These are phyloP conservation scores for Lithophane leautieri DNA, from an alignment of 2,888 invertebrate species.

Conservation along the genomic window DNA sequence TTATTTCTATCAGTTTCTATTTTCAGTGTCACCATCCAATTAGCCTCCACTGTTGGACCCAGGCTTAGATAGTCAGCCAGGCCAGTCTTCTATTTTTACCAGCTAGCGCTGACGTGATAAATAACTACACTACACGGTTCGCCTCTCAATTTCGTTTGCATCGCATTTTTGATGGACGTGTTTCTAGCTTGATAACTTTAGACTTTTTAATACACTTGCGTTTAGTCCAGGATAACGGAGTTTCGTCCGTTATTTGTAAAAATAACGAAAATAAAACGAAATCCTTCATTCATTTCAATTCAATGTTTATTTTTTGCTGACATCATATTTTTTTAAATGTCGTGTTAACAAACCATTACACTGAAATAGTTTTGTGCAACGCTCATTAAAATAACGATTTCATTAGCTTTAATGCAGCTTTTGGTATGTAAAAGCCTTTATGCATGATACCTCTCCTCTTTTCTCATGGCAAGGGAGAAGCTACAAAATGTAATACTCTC, in stretches of 20 bases:
- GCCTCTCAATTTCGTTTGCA: conserved; percentile 28
- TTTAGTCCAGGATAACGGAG: too few species aligned
- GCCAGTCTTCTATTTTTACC: conserved; percentile 39
- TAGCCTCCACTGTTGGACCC: conserved; percentile 16
- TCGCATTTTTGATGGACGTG: conserved; percentile 39
- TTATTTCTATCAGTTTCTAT: background rate
- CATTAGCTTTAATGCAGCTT: too few species aligned
- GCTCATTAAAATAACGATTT: too few species aligned
- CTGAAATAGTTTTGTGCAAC: too few species aligned
- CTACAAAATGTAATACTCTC: background rate
- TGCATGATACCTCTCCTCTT: background rate
- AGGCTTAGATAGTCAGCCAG: conserved; percentile 4
- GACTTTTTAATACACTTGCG: background rate
- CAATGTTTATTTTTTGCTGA: too few species aligned
- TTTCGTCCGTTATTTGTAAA: too few species aligned
- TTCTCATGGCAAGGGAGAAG: background rate
- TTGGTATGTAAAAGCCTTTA: too few species aligned
- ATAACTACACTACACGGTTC: conserved; percentile 34
- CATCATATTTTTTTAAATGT: too few species aligned
- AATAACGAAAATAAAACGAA: too few species aligned
- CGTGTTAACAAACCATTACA: too few species aligned
- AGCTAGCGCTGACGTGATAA: conserved; percentile 36
- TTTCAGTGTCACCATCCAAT: conserved; percentile 25
- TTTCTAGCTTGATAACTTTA: conserved; percentile 7
- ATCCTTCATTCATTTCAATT: too few species aligned